A percentile compares a stretch with the other conserved stretches of the same genome.
Evolutionary conservation across 2,888 invertebrate species (phyloP).

Genomic region (Acronicta alni): DNA sequence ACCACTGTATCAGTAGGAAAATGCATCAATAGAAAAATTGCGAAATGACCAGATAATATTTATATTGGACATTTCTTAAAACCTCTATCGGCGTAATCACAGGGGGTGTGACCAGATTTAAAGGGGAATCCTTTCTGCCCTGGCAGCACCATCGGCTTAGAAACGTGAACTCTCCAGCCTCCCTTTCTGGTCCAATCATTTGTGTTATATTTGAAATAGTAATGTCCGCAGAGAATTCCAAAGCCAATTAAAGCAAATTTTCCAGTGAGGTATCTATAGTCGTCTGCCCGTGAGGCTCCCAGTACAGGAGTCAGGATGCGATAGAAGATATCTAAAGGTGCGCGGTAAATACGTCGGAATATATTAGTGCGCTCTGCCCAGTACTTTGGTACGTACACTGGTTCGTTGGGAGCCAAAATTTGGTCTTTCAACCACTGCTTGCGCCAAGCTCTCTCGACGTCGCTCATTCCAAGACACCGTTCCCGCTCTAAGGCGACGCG

Average conservation of each 20-base stretch:
- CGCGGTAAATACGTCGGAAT: constrained; percentile 92
- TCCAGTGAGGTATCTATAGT: constrained; percentile 90
- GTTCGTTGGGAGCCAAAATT: constrained; percentile 92
- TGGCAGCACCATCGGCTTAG: constrained; percentile 89
- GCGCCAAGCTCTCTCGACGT: constrained; percentile 95
- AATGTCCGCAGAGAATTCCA: constrained; percentile 88
- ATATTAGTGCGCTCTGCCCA: constrained; percentile 92
- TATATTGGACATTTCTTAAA: constrained; percentile 91
- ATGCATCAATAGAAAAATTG: background rate
- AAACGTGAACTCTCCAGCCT: constrained; percentile 91
- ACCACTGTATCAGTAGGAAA: background rate
- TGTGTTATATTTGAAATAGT: constrained; percentile 95
- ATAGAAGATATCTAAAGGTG: constrained; percentile 92
- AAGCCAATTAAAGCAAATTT: constrained; percentile 88
- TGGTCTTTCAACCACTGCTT: constrained; percentile 96
- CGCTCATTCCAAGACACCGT: constrained; percentile 94
- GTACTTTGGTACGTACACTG: constrained; percentile 91
- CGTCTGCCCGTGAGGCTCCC: constrained; percentile 89
- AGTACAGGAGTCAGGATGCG: constrained; percentile 88
- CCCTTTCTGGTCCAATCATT: constrained; percentile 94
- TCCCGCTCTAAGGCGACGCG: constrained; percentile 93
- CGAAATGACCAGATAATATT: constrained; percentile 39
- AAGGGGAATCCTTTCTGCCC: constrained; percentile 93
- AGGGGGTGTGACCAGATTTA: constrained; percentile 88
- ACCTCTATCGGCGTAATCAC: constrained; percentile 92